A percentile compares a stretch with the other conserved stretches of the same genome.
Conservation (phyloP, 2,113 vertebrate species). For the Ceyx margarethae region DNA sequence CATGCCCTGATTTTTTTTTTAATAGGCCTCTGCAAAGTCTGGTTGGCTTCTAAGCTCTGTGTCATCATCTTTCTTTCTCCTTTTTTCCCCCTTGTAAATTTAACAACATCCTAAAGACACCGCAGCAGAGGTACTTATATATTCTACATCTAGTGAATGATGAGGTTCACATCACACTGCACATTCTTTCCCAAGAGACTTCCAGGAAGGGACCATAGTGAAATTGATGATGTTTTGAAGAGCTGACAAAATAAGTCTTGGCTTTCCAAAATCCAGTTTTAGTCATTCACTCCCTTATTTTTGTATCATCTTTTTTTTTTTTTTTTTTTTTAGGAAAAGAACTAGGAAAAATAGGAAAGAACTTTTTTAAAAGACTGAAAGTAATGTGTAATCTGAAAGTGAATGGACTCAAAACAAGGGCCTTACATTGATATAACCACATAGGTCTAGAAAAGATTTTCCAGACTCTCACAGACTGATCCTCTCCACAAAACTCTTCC, state of each 20-base stretch:
- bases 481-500: background rate
- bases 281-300: background rate
- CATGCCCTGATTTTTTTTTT: slow-evolving; percentile 49
- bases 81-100: slow-evolving; percentile 26
- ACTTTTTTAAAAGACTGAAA: background rate
- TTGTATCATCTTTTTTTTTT: background rate
- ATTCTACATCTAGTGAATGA: slow-evolving; percentile 19
- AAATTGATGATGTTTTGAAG: slow-evolving; percentile 1
- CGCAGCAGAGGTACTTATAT: slow-evolving; percentile 12
- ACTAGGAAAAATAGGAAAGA: background rate
- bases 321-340: too few species aligned
- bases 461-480: background rate
- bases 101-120: slow-evolving; percentile 63
- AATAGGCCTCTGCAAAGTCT: slow-evolving; percentile 59
- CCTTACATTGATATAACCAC: background rate
- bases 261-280: slow-evolving; percentile 26
- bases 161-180: background rate
- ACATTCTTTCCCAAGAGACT: background rate
- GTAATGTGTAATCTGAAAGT: slow-evolving; percentile 28
- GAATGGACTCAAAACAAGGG: background rate
- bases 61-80: slow-evolving; percentile 23
- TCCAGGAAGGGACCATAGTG: background rate
- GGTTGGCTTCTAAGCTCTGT: slow-evolving; percentile 55
- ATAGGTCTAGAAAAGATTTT: background rate
- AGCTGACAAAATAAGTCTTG: background rate